Base-by-base conservation (phyloP, 2,113 vertebrate species). In the Procavia capensis region DNA sequence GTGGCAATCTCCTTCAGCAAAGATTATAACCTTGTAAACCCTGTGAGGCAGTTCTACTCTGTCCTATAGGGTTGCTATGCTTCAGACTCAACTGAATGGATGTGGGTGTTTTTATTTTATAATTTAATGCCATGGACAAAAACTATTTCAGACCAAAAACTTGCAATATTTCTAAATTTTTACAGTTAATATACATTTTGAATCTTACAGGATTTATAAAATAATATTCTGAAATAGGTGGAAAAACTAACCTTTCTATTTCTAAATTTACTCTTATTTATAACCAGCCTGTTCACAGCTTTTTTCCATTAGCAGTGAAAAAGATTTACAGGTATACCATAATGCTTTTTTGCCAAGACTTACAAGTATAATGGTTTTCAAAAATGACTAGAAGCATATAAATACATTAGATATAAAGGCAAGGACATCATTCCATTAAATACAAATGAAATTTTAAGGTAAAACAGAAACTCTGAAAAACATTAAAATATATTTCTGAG, bases 371-470 rank as follows among this genome's bases (percentile, higher is more conserved):
- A 6, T 41, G 25, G 24, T 39, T 34, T 96, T 72, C 7, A 89
- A 72, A 29, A n/a, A 43, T 57, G 43, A 70, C 68, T 80, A 91
- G 29, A 2, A 29, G 54, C 57, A 59, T 45, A 61, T 68, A 75
- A 93, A 57, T 87, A 74, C 45, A 1, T 80, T 81, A 81, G 78
- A 43, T 50, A 91, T 31, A 47, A 66, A 84, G 19, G 17, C 1
- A 86, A 79, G 13, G 16, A 89, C 1, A 79, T 66, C 4, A 4
- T 59, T 83, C 43, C 75, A 90, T 43, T 34, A 82, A 74, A 88
- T 88, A 47, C 79, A 93, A 95, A 85, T 68, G 8, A 72, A 88
- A 82, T 45, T 24, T 91, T 78, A 81, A 91, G 61, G 88, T 54
- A 64, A 90, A 85, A 61, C 11, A 68, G n/a, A 91, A 66, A 66